Base-by-base conservation (phyloP, 2,797 vertebrate species). In the Parotocinclus haroldoi region DNA sequence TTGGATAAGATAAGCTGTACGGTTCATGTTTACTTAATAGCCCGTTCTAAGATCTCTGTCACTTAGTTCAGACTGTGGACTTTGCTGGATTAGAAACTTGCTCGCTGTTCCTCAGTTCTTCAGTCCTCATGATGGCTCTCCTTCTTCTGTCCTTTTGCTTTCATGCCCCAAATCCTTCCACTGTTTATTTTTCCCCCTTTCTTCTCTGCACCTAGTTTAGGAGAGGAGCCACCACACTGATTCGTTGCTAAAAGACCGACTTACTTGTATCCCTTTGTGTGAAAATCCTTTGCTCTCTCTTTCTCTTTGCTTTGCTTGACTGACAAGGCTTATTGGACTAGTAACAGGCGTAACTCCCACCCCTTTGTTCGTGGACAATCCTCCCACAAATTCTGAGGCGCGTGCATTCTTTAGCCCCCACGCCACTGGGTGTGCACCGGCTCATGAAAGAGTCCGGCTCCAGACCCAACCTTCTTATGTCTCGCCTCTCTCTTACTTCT, bases 181-280 rank as follows among this genome's bases (percentile, higher is more conserved):
- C 91, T 95, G 92, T 93, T 95, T 93, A 92, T 94, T 90, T 94
- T 90, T 86, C 84, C 83, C 84, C 83, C 85, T 88, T 81, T 86
- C 27, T 90, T 90, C 90, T 87, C 78, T 81, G 85, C 92, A 93
- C 92, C 93, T 92, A 93, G 94, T 92, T 87, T 90, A 90, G 91
- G 90, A 81, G 86, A 89, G 91, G 91, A 95, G 91, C 91, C 91
- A 94, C 87, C 87, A 92, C 91, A 90, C 93, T 93, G 93, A 93
- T 93, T 94, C 95, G 93, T 95, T 87, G 88, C 93, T 93, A 93
- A 98, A 95, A 99, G 95, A 96, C 94, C 92, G 95, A 93, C 95
- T 96, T 95, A 93, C 96, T 98, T 98, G 97, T 99, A 96, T 92
- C 89, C 92, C 93, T 96, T 98, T 99, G 96, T 99, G 92, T 91